Evolutionary conservation across 1,140 invertebrate genomes (phyloP).

Genomic region (Heliothis virescens): DNA sequence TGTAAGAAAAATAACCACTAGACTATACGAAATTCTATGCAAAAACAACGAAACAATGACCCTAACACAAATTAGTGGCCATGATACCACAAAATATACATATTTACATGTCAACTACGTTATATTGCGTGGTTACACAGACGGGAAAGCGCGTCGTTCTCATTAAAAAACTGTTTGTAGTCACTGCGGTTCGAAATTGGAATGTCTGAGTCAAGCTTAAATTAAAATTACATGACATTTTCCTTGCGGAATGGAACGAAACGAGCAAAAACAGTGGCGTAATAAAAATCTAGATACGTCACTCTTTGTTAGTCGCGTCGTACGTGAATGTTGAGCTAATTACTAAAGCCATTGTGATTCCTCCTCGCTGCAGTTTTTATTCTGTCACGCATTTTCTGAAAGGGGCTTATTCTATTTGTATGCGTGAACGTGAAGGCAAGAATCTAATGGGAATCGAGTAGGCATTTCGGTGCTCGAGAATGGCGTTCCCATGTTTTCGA

Average conservation of each 20-base stretch:
- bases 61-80: background rate
- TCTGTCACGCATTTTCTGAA: conserved; percentile 31
- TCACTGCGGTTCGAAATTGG: conserved; percentile 33
- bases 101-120: background rate
- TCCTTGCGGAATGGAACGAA: conserved; percentile 19
- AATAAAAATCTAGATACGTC: conserved; percentile 45
- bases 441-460: conserved; percentile 30
- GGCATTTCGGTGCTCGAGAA: conserved; percentile 14
- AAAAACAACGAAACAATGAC: background rate
- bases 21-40: background rate
- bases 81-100: background rate
- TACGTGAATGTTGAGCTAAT: conserved; percentile 45
- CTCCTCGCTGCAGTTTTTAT: conserved; percentile 39
- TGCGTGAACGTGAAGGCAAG: conserved; percentile 13
- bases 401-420: conserved; percentile 30
- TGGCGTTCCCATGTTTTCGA: conserved; percentile 1
- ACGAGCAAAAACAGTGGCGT: conserved; percentile 28
- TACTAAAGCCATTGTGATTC: conserved; percentile 42
- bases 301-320: conserved; percentile 30
- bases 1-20: background rate
- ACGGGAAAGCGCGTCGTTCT: conserved; percentile 10
- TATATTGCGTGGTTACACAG: background rate
- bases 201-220: conserved; percentile 31
- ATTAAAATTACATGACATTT: conserved; percentile 40
- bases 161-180: conserved; percentile 34